These are phyloP conservation scores for Pyralis farinalis DNA, from an alignment of 2,888 invertebrate genomes.

Conservation along the genomic window DNA sequence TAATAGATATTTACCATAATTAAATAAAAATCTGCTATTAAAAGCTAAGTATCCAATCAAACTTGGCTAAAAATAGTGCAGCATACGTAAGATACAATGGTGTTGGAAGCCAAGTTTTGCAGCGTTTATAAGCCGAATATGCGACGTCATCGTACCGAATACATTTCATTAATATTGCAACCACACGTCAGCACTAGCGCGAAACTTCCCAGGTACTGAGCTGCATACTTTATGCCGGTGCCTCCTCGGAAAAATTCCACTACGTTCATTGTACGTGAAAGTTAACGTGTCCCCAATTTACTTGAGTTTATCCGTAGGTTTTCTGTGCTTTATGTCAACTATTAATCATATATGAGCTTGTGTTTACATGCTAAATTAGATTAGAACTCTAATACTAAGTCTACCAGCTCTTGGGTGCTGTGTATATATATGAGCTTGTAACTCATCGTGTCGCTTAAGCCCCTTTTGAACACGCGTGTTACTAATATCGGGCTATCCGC, in stretches of 20 bases:
- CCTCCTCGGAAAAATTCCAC: conserved; percentile 30
- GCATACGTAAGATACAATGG: too few relatives aligned
- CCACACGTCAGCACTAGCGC: conserved; percentile 20
- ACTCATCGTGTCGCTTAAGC: too few relatives aligned
- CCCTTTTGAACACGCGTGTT: too few relatives aligned
- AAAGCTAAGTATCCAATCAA: too few relatives aligned
- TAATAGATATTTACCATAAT: too few relatives aligned
- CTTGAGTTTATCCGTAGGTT: background rate
- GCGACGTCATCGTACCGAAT: conserved; percentile 5
- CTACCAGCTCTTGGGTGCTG: too few relatives aligned
- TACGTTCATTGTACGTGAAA: conserved; percentile 4
- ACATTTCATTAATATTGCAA: conserved; percentile 22
- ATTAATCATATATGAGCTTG: background rate
- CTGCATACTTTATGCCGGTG: conserved; percentile 49
- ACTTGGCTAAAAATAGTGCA: too few relatives aligned
- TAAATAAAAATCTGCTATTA: too few relatives aligned
- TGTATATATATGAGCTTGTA: too few relatives aligned
- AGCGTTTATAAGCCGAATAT: conserved; percentile 4
- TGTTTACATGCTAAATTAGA: too few relatives aligned
- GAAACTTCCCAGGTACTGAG: conserved; percentile 11
- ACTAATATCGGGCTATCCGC: too few relatives aligned
- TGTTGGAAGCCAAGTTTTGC: background rate
- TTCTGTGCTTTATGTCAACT: background rate
- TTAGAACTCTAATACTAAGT: too few relatives aligned
- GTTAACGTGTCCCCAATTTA: conserved; percentile 3